Conservation (phyloP, 2,797 vertebrate species). For the Amphiprion clarkii region DNA sequence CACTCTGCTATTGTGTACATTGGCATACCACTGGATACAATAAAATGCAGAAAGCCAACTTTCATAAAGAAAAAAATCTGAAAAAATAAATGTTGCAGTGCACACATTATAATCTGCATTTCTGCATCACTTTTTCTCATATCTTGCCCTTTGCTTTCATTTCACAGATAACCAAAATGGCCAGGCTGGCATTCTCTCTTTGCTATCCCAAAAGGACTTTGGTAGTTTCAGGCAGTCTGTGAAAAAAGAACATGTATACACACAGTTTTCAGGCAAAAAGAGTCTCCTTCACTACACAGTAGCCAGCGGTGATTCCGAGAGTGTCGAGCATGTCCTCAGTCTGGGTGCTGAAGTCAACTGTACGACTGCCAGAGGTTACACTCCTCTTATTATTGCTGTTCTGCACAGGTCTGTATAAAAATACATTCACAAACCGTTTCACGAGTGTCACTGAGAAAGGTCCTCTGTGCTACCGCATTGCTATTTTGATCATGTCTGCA, state of each 20-base stretch:
- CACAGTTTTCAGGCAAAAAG: conserved; percentile 75
- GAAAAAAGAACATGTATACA: conserved; percentile 74
- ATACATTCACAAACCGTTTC: neutral
- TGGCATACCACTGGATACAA: neutral
- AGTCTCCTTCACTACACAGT: conserved; percentile 86
- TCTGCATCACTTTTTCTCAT: neutral
- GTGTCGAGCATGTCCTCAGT: conserved; percentile 83
- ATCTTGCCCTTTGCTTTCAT: conserved; percentile 15
- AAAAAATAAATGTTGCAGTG: neutral
- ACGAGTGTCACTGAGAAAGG: neutral
- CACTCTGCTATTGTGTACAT: neutral
- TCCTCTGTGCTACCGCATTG: neutral
- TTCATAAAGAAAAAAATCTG: neutral
- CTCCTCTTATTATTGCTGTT: conserved; percentile 86
- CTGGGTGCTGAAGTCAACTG: conserved; percentile 84
- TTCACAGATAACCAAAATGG: conserved; percentile 60
- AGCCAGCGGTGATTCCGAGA: conserved; percentile 80
- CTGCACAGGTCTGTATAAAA: conserved; percentile 76
- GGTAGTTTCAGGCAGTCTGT: conserved; percentile 75
- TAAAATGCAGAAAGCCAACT: neutral
- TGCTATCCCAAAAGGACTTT: conserved; percentile 81
- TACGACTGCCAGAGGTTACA: conserved; percentile 82
- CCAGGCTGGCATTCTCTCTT: conserved; percentile 56
- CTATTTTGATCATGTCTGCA: conserved; percentile 15
- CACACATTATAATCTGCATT: neutral